These are phyloP conservation scores for Coronaproctus castanopsis DNA, from an alignment of 2,888 invertebrate genomes.

Conservation along the genomic window DNA sequence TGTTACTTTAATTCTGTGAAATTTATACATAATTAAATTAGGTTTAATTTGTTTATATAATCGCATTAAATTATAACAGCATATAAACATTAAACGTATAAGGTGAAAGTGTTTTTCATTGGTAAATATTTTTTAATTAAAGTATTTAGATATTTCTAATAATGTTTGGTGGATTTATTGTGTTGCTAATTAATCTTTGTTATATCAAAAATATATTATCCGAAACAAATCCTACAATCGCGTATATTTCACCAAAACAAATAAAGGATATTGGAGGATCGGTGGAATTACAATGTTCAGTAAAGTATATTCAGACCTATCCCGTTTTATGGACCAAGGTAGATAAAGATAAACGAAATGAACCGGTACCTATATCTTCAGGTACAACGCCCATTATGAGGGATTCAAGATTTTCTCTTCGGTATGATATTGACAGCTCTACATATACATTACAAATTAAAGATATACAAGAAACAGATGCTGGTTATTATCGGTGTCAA, in stretches of 20 bases:
- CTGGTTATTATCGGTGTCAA: constrained; percentile 70
- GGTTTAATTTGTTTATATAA: too few relatives aligned
- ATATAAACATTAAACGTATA: too few relatives aligned
- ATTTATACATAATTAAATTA: too few relatives aligned
- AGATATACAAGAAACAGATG: constrained; percentile 83
- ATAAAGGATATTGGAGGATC: constrained; percentile 77
- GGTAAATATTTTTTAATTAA: too few relatives aligned
- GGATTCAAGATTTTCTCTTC: constrained; percentile 61
- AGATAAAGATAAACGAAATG: constrained; percentile 35
- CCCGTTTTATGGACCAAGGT: constrained; percentile 63
- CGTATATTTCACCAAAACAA: constrained; percentile 76
- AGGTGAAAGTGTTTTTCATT: too few relatives aligned
- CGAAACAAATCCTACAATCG: constrained; percentile 69
- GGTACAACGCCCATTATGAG: constrained; percentile 62
- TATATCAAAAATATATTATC: background rate
- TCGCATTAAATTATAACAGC: too few relatives aligned
- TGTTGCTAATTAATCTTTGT: background rate
- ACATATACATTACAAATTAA: constrained; percentile 50
- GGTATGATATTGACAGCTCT: constrained; percentile 57
- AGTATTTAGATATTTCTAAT: too few relatives aligned
- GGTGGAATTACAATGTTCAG: constrained; percentile 68
- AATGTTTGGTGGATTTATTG: too few relatives aligned
- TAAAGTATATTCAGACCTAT: constrained; percentile 70
- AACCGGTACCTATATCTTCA: constrained; percentile 63
- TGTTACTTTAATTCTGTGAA: too few relatives aligned